Base-by-base conservation (phyloP, 2,797 vertebrate genomes). In the Tokudaia tokunoshimensis region DNA sequence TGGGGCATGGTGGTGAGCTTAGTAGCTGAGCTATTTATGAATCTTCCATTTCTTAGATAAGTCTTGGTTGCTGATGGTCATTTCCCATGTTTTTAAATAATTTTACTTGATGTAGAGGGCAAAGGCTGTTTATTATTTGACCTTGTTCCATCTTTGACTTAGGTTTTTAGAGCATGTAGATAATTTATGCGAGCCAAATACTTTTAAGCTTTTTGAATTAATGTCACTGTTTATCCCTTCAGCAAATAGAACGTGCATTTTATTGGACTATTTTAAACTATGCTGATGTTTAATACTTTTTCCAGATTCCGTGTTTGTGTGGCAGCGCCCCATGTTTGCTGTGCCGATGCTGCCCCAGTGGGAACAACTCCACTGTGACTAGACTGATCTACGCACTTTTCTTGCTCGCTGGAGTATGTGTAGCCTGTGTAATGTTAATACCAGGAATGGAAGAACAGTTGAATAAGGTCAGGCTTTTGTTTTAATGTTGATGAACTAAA, bases 381-480 rank as follows among this genome's bases (percentile, higher is more conserved):
- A 99, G 99, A 2, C 98, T 99, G 96, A 99, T 99, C 93, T 99
- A 99, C 3, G 99, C 99, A 12, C 99, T 99, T 98, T 99, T 99
- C 97, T 96, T 99, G 82, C 99, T 99, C 22, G 98, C 99, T 92
- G 99, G 99, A 0, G 99, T 99, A 8, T 99, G 98, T 8, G 95
- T 99, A 1, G 99, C 99, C 97, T 99, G 99, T 76, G 98, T 99
- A 83, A 99, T 99, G 99, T 93, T 99, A 95, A 99, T 99, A 98
- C 99, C 99, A 0, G 99, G 99, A 97, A 99, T 99, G 99, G 99
- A 99, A 97, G 99, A 98, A n/a, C 99, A 99, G 79, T 99, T 99
- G 47, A 99, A 99, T 98, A 99, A 99, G 99, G 99, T 99, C 95
- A 85, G 94, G 87, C 61, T 93, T 94, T n/a, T 52, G 44, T 20